Evolutionary conservation across 2,888 invertebrate genomes (phyloP).

Genomic region (Plagiodera versicolora): DNA sequence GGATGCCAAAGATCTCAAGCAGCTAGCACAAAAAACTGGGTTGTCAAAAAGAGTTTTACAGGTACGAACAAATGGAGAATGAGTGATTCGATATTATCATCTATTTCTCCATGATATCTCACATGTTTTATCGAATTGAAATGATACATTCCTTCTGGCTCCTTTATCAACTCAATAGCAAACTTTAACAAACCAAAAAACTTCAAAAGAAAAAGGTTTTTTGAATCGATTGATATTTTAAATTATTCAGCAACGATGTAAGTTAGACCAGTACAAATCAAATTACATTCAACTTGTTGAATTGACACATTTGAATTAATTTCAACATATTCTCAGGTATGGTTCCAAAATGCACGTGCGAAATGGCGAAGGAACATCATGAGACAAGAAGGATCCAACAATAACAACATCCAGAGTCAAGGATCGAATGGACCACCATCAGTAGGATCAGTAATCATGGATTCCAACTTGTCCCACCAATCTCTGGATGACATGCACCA

Average conservation of each 20-base stretch:
- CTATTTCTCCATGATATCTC: too few relatives aligned
- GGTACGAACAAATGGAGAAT: slow-evolving; percentile 60
- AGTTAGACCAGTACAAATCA: too few relatives aligned
- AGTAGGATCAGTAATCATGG: slow-evolving; percentile 53
- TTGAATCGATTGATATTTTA: too few relatives aligned
- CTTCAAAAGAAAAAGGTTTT: too few relatives aligned
- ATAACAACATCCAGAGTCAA: slow-evolving; percentile 41
- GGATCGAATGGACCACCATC: slow-evolving; percentile 47
- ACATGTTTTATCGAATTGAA: too few relatives aligned
- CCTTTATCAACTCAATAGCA: too few relatives aligned
- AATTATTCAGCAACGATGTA: too few relatives aligned
- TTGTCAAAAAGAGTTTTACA: slow-evolving; percentile 96
- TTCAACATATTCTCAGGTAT: slow-evolving; percentile 71
- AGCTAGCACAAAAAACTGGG: slow-evolving; percentile 97
- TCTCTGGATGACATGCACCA: slow-evolving; percentile 60
- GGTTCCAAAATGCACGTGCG: slow-evolving; percentile 99
- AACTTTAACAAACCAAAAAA: too few relatives aligned
- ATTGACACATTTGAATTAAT: background rate
- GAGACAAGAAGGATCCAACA: slow-evolving; percentile 70
- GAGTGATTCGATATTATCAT: too few relatives aligned
- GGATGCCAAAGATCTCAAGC: slow-evolving; percentile 98
- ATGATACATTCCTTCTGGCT: too few relatives aligned
- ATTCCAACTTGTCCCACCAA: slow-evolving; percentile 57
- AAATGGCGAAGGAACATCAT: slow-evolving; percentile 96
- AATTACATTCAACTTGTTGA: too few relatives aligned